Percentiles rank a stretch among this genome's conserved stretches.
phyloP scores from a whole-genome alignment of 2,888 invertebrate genomes.

The Notodonta dromedarius region DNA sequence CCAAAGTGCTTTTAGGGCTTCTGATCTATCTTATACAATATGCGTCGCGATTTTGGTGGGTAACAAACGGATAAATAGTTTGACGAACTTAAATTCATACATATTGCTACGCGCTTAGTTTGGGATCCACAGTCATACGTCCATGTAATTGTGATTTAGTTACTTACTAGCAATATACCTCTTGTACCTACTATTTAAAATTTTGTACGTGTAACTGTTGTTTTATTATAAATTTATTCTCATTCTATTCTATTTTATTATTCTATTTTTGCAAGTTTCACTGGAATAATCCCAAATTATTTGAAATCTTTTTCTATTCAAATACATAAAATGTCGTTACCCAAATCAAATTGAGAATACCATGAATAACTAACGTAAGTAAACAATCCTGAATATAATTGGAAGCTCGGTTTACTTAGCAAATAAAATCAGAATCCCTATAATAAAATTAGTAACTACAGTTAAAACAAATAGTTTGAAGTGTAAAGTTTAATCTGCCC shows the following conservation, averaged over 20 bases:
- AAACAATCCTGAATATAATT: not conserved
- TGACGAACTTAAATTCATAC: slow-evolving; percentile 10
- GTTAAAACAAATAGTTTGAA: not conserved
- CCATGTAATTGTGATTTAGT: too few relatives aligned
- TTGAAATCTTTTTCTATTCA: not conserved
- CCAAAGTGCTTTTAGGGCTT: slow-evolving; percentile 64
- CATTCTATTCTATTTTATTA: too few relatives aligned
- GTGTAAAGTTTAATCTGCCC: not conserved
- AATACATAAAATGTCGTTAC: too few relatives aligned
- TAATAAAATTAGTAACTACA: not conserved
- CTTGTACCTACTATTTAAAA: too few relatives aligned
- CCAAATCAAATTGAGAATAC: too few relatives aligned
- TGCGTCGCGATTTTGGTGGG: slow-evolving; percentile 34
- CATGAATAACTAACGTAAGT: too few relatives aligned
- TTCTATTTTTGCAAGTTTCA: too few relatives aligned
- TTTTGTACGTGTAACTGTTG: too few relatives aligned
- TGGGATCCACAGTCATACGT: too few relatives aligned
- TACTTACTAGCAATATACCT: too few relatives aligned
- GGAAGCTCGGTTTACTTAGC: not conserved
- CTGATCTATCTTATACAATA: slow-evolving; percentile 70
- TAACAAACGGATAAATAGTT: slow-evolving; percentile 30
- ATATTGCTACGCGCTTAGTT: too few relatives aligned
- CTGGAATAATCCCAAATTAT: not conserved
- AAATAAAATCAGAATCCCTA: not conserved
- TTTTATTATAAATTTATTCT: too few relatives aligned